Evolutionary conservation across 2,113 vertebrate genomes (phyloP).

Genomic region (Carassius auratus): DNA sequence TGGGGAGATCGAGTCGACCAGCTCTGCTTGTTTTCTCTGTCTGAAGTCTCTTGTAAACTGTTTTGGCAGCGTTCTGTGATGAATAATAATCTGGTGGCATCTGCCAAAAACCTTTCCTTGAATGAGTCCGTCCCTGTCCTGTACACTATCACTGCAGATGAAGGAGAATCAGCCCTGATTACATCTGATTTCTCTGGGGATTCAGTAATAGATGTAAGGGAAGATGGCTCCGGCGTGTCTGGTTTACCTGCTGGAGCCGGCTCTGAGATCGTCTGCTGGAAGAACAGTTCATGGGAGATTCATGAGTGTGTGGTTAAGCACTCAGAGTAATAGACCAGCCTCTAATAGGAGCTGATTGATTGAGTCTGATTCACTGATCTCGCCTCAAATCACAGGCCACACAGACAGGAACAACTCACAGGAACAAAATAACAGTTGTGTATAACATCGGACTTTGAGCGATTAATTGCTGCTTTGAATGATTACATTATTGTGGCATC

Average conservation of each 20-base stretch:
- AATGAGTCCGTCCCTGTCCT: not conserved
- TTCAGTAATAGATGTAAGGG: not conserved
- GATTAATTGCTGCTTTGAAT: too few species aligned
- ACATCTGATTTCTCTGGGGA: not conserved
- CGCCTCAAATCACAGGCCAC: not conserved
- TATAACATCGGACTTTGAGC: too few species aligned
- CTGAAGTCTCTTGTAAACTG: not conserved
- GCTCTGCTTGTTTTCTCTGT: not conserved
- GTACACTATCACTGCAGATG: not conserved
- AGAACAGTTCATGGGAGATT: slow-evolving; percentile 25
- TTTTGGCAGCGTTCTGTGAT: slow-evolving; percentile 1
- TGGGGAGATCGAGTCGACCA: not conserved
- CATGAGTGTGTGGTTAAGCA: not conserved
- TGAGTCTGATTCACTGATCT: not conserved
- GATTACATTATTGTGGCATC: too few species aligned
- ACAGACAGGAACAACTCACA: not conserved
- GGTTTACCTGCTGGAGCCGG: not conserved
- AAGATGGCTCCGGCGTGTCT: not conserved
- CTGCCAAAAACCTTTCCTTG: not conserved
- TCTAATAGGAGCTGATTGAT: slow-evolving; percentile 16
- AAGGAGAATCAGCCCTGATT: not conserved
- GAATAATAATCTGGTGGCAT: not conserved
- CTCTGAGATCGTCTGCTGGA: not conserved
- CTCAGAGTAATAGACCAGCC: slow-evolving; percentile 29
- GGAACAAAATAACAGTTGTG: too few species aligned